phyloP scores from a whole-genome alignment of 1,140 invertebrate species.

The roundworm (Caenorhabditis elegans) region WBcel235 BX284605.5:6967001-6967500 shows the following conservation, averaged over 20 bases:
- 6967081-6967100: no score
- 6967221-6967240: constrained; percentile 62
- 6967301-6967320: constrained; percentile 65
- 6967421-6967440: constrained; percentile 62
- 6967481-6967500: background rate
- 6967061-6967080: no score
- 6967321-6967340: constrained; percentile 60
- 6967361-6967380: constrained; percentile 59
- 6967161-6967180: no score
- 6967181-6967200: no score
- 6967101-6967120: no score
- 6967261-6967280: constrained; percentile 58
- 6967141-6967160: no score
- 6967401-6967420: constrained; percentile 65
- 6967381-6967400: constrained; percentile 66
- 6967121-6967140: no score
- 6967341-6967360: constrained; percentile 64
- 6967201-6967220: background rate
- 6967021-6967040: no score
- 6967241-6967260: constrained; percentile 62
- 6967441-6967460: constrained; percentile 37
- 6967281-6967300: constrained; percentile 66
- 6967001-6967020: background rate
- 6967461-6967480: background rate
- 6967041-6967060: no score